Evolutionary conservation across 2,888 invertebrate species (phyloP).

Genomic region (Drosophila longiperda): DNA sequence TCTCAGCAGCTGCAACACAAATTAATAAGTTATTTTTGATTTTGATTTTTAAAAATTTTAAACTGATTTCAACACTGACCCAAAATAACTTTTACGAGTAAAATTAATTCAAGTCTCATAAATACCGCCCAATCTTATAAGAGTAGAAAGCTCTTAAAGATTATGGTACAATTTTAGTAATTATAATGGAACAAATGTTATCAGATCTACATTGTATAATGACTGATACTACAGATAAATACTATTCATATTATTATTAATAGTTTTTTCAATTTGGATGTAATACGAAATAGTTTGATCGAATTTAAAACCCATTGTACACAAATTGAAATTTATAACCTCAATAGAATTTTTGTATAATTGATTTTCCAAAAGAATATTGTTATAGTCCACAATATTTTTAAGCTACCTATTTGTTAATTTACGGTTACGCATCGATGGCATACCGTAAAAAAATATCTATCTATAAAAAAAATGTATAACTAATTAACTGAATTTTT

Average conservation of each 20-base stretch:
- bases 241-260: background rate
- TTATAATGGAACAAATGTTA: background rate
- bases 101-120: background rate
- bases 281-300: background rate
- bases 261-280: background rate
- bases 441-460: too few species aligned
- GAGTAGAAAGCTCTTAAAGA: background rate
- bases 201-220: background rate
- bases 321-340: background rate
- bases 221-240: background rate
- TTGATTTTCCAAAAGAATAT: background rate
- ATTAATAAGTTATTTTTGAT: background rate
- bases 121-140: background rate
- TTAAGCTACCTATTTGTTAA: background rate
- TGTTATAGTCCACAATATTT: background rate
- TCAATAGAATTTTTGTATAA: background rate
- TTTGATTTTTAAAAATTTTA: background rate
- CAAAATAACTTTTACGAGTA: background rate
- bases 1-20: slow-evolving; percentile 82
- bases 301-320: background rate
- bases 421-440: background rate
- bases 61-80: background rate
- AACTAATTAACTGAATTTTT: background rate
- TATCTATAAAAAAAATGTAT: background rate
- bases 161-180: background rate